Percentiles rank a stretch among this genome's conserved stretches.
Evolutionary conservation across 2,113 vertebrate genomes (phyloP).

Genomic region (Hystrix brachyura): DNA sequence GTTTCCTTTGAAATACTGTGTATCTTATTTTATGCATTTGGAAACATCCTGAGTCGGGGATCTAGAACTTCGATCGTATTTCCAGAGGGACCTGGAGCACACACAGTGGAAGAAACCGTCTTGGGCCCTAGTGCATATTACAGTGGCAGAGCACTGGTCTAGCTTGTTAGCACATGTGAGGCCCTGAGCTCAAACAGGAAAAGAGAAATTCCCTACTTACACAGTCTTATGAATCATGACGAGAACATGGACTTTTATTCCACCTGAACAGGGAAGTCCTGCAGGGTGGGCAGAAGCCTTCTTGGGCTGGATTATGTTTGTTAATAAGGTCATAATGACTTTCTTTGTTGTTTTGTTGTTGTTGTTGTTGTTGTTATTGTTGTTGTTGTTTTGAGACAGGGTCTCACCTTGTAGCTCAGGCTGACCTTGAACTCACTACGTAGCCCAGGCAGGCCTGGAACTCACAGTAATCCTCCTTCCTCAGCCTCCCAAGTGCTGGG

Average conservation of each 20-base stretch:
- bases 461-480: no score
- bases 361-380: no score
- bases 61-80: neutral
- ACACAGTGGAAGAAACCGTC: neutral
- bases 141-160: neutral
- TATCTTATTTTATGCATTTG: constrained; percentile 20
- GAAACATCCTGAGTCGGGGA: neutral
- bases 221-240: neutral
- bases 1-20: neutral
- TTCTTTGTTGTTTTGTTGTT: no score
- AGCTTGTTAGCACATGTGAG: neutral
- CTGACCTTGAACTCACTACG: no score
- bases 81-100: neutral
- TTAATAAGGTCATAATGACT: neutral
- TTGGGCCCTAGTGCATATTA: neutral
- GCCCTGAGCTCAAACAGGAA: neutral
- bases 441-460: no score
- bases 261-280: neutral
- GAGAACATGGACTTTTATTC: neutral
- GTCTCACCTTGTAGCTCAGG: no score
- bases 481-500: no score
- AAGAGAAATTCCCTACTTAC: neutral
- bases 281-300: neutral
- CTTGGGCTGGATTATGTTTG: neutral
- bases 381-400: no score